Conservation (phyloP, 2,113 vertebrate species). For the Tenrec ecaudatus region DNA sequence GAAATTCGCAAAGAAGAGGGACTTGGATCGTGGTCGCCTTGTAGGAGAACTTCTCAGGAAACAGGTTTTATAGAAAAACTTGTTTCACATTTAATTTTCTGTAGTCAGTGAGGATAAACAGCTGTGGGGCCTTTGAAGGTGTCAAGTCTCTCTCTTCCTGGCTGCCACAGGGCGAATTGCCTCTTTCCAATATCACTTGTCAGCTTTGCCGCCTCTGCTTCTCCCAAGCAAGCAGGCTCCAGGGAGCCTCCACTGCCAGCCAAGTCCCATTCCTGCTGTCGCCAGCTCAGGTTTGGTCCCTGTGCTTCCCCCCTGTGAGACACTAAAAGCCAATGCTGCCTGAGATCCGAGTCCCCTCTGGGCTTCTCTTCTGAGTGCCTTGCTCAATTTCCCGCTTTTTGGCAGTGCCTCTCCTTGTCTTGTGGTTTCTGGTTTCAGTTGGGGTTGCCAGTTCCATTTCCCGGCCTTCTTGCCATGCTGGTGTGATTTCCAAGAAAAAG, state of each 20-base stretch:
- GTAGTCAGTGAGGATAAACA: background rate
- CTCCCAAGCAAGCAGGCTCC: background rate
- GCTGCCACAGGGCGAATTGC: background rate
- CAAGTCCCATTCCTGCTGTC: background rate
- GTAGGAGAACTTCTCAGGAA: background rate
- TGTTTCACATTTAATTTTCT: too few relatives aligned
- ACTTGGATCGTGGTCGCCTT: background rate
- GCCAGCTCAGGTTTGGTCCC: background rate
- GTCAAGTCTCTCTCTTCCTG: background rate
- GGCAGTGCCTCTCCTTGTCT: background rate
- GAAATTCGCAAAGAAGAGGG: too few relatives aligned
- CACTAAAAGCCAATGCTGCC: background rate
- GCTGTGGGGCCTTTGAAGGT: background rate
- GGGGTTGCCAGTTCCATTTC: background rate
- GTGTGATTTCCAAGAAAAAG: background rate
- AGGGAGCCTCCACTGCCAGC: too few relatives aligned
- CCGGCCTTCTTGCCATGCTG: background rate
- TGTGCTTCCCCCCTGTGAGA: background rate
- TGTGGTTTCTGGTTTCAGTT: background rate
- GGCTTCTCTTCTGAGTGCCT: accelerated
- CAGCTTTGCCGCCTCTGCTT: background rate
- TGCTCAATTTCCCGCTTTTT: background rate
- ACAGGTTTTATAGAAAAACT: background rate
- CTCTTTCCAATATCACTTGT: background rate
- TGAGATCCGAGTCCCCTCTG: background rate